phyloP scores from a whole-genome alignment of 2,888 invertebrate species.

The Sphaerophoria taeniata region DNA sequence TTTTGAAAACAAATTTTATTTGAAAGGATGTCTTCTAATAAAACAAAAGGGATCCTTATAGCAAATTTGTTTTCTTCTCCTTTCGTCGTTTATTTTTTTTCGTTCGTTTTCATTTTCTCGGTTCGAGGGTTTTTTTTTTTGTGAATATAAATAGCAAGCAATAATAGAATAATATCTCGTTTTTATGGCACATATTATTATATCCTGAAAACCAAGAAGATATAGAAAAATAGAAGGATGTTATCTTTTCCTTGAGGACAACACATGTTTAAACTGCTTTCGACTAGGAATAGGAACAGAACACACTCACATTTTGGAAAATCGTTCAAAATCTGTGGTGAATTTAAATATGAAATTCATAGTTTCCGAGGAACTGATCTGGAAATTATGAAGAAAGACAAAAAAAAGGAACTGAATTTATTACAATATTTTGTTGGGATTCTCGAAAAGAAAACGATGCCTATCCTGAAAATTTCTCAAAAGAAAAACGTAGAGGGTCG shows the following conservation, averaged over 20 bases:
- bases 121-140: neutral
- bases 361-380: neutral
- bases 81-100: slow-evolving; percentile 4
- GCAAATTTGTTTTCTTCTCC: slow-evolving; percentile 57
- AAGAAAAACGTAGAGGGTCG: neutral
- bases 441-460: neutral
- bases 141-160: slow-evolving; percentile 54
- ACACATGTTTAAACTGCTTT: slow-evolving; percentile 20
- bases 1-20: slow-evolving; percentile 41
- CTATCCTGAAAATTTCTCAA: too few relatives aligned
- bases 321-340: slow-evolving; percentile 56
- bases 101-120: neutral
- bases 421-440: neutral
- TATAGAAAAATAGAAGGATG: slow-evolving; percentile 29
- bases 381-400: slow-evolving; percentile 6
- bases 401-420: neutral
- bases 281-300: too few relatives aligned
- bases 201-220: neutral
- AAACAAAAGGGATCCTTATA: slow-evolving; percentile 61
- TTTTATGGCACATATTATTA: slow-evolving; percentile 15
- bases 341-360: slow-evolving; percentile 28
- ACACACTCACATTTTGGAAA: slow-evolving; percentile 52
- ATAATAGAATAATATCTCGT: slow-evolving; percentile 59
- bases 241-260: slow-evolving; percentile 16
- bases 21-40: slow-evolving; percentile 60